These are phyloP conservation scores for Dolichallabes microphthalmus DNA, from an alignment of 2,113 vertebrate genomes.

Conservation along the genomic window DNA sequence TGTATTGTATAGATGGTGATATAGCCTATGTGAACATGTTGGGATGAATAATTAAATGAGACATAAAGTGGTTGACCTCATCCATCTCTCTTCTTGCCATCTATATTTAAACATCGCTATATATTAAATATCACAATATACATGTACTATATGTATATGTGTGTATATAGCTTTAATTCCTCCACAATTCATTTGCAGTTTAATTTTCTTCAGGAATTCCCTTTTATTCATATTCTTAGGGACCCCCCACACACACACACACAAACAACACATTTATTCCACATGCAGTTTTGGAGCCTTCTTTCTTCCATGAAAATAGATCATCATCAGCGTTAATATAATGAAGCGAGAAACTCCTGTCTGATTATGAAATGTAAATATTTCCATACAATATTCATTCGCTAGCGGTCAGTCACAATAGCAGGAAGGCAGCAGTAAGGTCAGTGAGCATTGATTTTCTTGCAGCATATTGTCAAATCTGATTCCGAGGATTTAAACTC, in stretches of 20 bases:
- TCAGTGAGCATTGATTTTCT: slow-evolving; percentile 74
- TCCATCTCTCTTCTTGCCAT: slow-evolving; percentile 56
- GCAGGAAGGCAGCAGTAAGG: slow-evolving; percentile 62
- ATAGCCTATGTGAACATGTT: slow-evolving; percentile 28
- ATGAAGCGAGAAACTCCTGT: background rate
- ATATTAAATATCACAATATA: background rate
- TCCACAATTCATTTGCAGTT: too few relatives aligned
- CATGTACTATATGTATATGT: background rate
- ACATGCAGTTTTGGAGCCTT: background rate
- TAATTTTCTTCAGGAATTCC: slow-evolving; percentile 57
- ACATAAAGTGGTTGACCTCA: slow-evolving; percentile 53
- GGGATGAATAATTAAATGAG: slow-evolving; percentile 48
- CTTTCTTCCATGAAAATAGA: background rate
- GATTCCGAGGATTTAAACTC: slow-evolving; percentile 53
- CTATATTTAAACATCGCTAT: slow-evolving; percentile 68
- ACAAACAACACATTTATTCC: slow-evolving; percentile 2
- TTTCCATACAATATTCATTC: slow-evolving; percentile 49
- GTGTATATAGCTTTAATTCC: background rate
- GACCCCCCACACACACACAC: slow-evolving; percentile 55
- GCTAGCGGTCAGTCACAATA: slow-evolving; percentile 63
- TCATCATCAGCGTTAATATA: background rate
- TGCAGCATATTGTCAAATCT: slow-evolving; percentile 53
- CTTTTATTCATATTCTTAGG: slow-evolving; percentile 62
- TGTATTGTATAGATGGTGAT: slow-evolving; percentile 2
- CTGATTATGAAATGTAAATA: slow-evolving; percentile 8